Base-by-base conservation (phyloP, 92 coral and sea anemone species). In the Hydrozoanthus gracilis region DNA sequence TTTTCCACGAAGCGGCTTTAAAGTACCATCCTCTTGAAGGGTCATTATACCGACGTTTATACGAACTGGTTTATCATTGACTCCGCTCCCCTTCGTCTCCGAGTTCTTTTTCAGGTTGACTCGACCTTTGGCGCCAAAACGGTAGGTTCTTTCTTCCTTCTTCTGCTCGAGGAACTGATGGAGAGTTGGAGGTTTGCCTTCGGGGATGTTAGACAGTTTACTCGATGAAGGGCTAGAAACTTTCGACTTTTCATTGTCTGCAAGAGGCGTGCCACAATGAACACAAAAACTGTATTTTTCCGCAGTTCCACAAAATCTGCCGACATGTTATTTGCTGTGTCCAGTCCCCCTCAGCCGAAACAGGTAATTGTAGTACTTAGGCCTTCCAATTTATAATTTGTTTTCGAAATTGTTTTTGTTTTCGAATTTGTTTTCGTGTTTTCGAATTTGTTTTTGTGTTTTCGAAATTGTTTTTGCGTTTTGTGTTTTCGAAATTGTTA, bases 11-110 rank as follows among this genome's bases (percentile, higher is more conserved):
- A 45, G 77, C 54, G 56, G 77, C 77, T 73, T 73, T 49, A 73
- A 71, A 73, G 77, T 45, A 73, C 44, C 77, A 73, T 73, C 77
- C 77, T 73, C 77, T 73, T 73, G 77, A 14, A 73, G 77, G n/a
- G 54, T 47, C 77, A 73, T 45, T 73, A 73, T 73, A 47, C 39
- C 77, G 54, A 73, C 77, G 52, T 73, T 73, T 15, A 73, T 73
- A 47, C 48, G 51, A 73, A 73, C 77, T 15, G 77, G 77, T 15
- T n/a, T n/a, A n/a, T n/a, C n/a, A n/a, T n/a, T n/a, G n/a, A n/a
- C n/a, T n/a, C n/a, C n/a, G n/a, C n/a, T 73, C 77, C 77, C 77
- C 52, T 15, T 73, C 44, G 45, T 66, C 71, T 66, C 27, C 71
- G 71, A 66, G 71, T 6, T 73, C 77, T 73, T 73, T 73, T 73